Base-by-base conservation (phyloP, 2,797 vertebrate species). In the Gobionotothen gibberifrons region DNA sequence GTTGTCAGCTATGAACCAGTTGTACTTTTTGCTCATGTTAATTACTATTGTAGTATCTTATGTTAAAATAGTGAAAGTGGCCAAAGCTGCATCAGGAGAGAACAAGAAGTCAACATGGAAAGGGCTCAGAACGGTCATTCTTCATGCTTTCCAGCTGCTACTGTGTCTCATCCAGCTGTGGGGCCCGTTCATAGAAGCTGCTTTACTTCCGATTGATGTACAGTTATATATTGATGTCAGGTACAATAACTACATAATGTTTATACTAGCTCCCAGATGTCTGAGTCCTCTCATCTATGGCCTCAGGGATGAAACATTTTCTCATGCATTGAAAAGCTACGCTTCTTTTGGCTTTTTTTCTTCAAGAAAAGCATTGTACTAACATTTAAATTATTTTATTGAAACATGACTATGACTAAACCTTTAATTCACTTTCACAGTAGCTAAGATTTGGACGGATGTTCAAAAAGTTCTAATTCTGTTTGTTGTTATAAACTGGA, bases 211-310 rank as follows among this genome's bases (percentile, higher is more conserved):
- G 2, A 73, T 54, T 68, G 0, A 80, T 78, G 36, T 79, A 0
- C 42, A 14, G 7, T 26, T 86, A 8, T 84, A 0, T 4, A 0
- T n/a, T n/a, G 55, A 85, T 42, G 1, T 93, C 12, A 88, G 74
- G 52, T 91, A 79, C 47, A 73, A 78, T 32, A 79, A 87, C 17
- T 92, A 87, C 19, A 49, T 93, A 1, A 10, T 32, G 3, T 92
- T 93, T 47, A 29, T 10, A 60, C 80, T 94, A 16, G 51, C 53
- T 6, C 87, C 91, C 10, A 79, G 76, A 43, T 89, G 90, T 75
- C 56, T 92, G 47, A 90, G 87, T 78, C 90, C 91, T 51, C 85
- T 94, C 17, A 78, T 93, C 67, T 93, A 93, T 78, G 91, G 92
- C 52, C 62, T 89, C 22, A 82, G 86, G 29, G 89, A 92, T 76